phyloP scores from a whole-genome alignment of 2,113 vertebrate species.

The Cygnus buccinator region DNA sequence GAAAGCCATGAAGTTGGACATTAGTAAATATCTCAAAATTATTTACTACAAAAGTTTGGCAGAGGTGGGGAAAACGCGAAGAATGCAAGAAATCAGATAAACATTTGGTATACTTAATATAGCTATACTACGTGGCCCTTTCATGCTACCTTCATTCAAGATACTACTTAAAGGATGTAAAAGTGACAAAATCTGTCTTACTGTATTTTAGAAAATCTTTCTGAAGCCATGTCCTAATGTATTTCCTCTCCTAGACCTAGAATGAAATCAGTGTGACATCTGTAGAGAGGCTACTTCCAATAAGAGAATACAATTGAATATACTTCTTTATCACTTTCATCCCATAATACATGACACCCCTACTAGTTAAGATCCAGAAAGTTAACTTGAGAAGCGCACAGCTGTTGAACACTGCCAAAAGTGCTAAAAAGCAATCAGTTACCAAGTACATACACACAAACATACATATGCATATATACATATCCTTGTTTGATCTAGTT shows the following conservation, averaged over 20 bases:
- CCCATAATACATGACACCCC: background rate
- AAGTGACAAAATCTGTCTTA: background rate
- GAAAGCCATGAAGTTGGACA: background rate
- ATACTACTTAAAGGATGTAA: background rate
- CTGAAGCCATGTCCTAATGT: background rate
- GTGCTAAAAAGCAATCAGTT: background rate
- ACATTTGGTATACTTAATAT: background rate
- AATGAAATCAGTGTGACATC: background rate
- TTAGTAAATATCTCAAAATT: slow-evolving; percentile 5
- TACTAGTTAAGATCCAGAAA: background rate
- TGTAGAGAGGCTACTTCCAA: background rate
- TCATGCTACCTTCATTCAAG: background rate
- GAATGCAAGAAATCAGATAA: background rate
- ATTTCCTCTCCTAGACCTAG: background rate
- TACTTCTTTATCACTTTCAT: background rate
- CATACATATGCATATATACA: too few species aligned
- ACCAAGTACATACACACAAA: too few species aligned
- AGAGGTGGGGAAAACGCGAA: background rate
- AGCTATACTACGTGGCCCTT: background rate
- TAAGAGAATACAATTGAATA: background rate
- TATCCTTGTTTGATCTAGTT: background rate
- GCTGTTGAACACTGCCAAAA: background rate
- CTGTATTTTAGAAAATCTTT: background rate
- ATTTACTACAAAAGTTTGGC: background rate
- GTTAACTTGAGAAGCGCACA: background rate